Conservation (phyloP, 2,888 invertebrate genomes). For the Tigriopus californicus region DNA sequence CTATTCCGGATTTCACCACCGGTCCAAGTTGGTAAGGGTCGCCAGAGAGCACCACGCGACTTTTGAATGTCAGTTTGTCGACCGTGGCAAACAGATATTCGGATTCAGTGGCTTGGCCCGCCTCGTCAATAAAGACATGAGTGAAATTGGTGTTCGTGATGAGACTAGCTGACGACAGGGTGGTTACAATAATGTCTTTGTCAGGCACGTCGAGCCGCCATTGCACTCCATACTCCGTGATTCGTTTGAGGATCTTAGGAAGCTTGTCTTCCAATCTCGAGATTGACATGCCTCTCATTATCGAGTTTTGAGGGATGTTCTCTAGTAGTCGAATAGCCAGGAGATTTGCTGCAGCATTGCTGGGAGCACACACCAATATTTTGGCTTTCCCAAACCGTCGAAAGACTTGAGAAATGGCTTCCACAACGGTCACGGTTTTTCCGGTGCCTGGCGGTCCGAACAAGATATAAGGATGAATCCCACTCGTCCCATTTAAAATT, state of each 20-base stretch:
- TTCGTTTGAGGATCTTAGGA: neutral
- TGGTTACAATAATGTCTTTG: slow-evolving; percentile 50
- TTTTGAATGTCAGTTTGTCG: slow-evolving; percentile 16
- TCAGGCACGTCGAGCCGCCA: slow-evolving; percentile 26
- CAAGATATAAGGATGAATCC: slow-evolving; percentile 45
- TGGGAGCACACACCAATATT: slow-evolving; percentile 65
- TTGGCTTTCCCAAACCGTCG: slow-evolving; percentile 26
- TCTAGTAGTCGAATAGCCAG: slow-evolving; percentile 51
- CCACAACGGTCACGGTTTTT: slow-evolving; percentile 65
- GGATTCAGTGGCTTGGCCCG: slow-evolving; percentile 79
- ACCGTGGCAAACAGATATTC: slow-evolving; percentile 54
- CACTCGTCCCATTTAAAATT: slow-evolving; percentile 40
- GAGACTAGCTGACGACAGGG: slow-evolving; percentile 40
- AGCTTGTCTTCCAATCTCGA: neutral
- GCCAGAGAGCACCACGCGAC: slow-evolving; percentile 45
- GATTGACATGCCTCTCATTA: neutral
- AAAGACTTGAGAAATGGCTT: slow-evolving; percentile 40
- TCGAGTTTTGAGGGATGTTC: neutral
- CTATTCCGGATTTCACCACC: slow-evolving; percentile 45
- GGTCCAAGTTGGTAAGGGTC: slow-evolving; percentile 86
- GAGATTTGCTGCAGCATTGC: slow-evolving; percentile 78
- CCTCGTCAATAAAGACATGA: slow-evolving; percentile 82
- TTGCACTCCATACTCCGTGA: neutral
- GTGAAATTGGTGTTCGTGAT: slow-evolving; percentile 41
- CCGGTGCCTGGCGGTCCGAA: slow-evolving; percentile 80